phyloP scores from a whole-genome alignment of 30 jellyfish, hydroid and myxozoan genomes.

The Pseudorhiza aurosa region DNA sequence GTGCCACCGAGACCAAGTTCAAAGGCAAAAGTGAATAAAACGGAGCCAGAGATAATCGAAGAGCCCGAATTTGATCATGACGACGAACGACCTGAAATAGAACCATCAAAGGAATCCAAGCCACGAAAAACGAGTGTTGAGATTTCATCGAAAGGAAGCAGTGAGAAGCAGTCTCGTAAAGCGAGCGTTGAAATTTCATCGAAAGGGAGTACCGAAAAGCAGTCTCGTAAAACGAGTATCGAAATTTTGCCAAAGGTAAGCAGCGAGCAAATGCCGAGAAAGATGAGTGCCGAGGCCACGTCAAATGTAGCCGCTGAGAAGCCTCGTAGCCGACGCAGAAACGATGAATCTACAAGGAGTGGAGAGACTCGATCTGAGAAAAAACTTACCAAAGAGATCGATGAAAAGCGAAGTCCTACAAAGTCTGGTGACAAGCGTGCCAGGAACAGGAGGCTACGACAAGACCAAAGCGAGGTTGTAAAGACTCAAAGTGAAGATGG shows the following conservation, averaged over 20 bases:
- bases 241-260: not conserved
- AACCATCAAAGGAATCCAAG: not conserved
- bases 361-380: not conserved
- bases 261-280: not conserved
- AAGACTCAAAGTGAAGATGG: slow-evolving; percentile 35
- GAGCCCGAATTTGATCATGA: slow-evolving; percentile 1
- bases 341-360: slow-evolving; percentile 11
- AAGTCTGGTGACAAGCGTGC: slow-evolving; percentile 69
- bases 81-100: slow-evolving; percentile 4
- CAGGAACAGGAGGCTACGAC: slow-evolving; percentile 63
- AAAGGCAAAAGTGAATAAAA: slow-evolving; percentile 17
- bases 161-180: slow-evolving; percentile 6
- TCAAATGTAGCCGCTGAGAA: slow-evolving; percentile 20
- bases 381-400: slow-evolving; percentile 1
- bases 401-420: slow-evolving; percentile 32
- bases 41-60: slow-evolving; percentile 19
- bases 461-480: slow-evolving; percentile 55
- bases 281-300: not conserved
- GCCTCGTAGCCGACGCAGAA: slow-evolving; percentile 53
- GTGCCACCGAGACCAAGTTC: slow-evolving; percentile 63
- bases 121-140: slow-evolving; percentile 9
- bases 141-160: slow-evolving; percentile 3
- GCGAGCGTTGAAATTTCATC: not conserved
- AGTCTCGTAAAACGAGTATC: not conserved
- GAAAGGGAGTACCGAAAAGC: not conserved